Evolutionary conservation across 2,888 invertebrate species (phyloP).

Genomic region (Drosophila histrio): DNA sequence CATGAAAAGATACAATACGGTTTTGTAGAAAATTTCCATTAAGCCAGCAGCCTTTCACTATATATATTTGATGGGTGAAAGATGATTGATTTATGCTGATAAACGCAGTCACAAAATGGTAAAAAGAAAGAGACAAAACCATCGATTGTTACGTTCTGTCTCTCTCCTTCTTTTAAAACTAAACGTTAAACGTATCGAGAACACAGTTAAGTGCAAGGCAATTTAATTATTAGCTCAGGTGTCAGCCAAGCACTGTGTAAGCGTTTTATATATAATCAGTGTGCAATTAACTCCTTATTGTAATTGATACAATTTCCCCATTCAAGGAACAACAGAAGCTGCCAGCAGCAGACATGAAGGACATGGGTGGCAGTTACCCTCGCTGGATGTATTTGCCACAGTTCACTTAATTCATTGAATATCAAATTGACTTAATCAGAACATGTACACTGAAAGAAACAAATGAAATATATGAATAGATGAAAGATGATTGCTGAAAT

Average conservation of each 20-base stretch:
- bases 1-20: no score
- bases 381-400: not conserved
- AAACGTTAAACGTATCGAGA: not conserved
- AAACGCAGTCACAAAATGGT: no score
- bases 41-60: no score
- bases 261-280: slow-evolving; percentile 1
- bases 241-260: not conserved
- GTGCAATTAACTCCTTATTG: slow-evolving; percentile 1
- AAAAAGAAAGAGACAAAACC: no score
- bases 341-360: not conserved
- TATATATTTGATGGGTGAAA: no score
- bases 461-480: no score
- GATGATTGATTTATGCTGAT: no score
- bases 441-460: slow-evolving; percentile 3
- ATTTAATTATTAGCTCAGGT: slow-evolving; percentile 3
- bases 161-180: not conserved
- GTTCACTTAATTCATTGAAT: slow-evolving; percentile 14
- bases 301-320: slow-evolving; percentile 7
- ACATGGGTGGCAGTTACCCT: not conserved
- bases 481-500: no score
- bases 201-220: slow-evolving; percentile 1
- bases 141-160: no score
- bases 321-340: slow-evolving; percentile 1
- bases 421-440: slow-evolving; percentile 11
- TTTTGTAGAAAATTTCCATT: no score